These are phyloP conservation scores for Rhagonycha fulva DNA, from an alignment of 2,888 invertebrate genomes.

Conservation along the genomic window DNA sequence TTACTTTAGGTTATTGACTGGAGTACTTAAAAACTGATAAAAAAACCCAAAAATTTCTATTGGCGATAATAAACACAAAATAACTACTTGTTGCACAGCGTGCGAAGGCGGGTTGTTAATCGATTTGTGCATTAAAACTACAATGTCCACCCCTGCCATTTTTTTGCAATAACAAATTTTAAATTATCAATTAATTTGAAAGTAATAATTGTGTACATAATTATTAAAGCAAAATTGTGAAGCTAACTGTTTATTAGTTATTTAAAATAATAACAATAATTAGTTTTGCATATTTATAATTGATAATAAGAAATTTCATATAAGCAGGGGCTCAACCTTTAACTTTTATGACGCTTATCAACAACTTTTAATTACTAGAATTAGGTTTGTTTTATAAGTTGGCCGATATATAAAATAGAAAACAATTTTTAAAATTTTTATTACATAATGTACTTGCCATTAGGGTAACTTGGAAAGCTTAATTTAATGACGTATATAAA, in stretches of 20 bases:
- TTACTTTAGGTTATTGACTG: background rate
- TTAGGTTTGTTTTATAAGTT: background rate
- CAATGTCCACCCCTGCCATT: slow-evolving; percentile 1
- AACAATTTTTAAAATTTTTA: background rate
- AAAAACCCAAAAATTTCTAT: background rate
- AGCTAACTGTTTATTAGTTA: background rate
- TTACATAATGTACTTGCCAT: background rate
- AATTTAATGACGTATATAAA: background rate
- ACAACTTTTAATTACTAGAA: background rate
- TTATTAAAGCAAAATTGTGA: background rate
- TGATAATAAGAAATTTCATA: background rate
- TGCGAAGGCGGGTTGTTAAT: slow-evolving; percentile 4
- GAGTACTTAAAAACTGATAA: background rate
- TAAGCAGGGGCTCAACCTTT: slow-evolving; percentile 1
- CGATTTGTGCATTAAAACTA: slow-evolving; percentile 4
- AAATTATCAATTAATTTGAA: background rate
- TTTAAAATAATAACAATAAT: background rate
- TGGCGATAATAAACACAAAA: background rate
- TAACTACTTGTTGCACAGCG: slow-evolving; percentile 15
- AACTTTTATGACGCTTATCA: background rate
- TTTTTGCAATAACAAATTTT: background rate
- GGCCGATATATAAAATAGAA: background rate
- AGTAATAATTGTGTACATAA: background rate
- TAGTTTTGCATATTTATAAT: background rate
- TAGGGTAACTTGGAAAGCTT: background rate